Conservation (phyloP, 2,797 vertebrate genomes). For the Nyctibius grandis region DNA sequence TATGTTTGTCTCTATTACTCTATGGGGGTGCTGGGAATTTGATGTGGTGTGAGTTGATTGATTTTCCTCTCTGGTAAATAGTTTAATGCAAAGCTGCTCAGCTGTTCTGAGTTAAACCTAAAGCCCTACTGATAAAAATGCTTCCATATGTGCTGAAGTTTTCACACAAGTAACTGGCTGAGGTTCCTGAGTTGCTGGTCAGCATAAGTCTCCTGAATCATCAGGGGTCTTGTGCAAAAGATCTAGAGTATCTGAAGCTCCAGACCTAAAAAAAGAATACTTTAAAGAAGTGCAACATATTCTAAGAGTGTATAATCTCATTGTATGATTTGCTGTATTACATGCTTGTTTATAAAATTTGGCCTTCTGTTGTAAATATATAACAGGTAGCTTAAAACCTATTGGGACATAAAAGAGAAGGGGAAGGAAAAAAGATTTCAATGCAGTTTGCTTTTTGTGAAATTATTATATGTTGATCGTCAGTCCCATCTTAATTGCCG, state of each 20-base stretch:
- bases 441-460: neutral
- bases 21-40: neutral
- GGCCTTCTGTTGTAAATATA: neutral
- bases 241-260: neutral
- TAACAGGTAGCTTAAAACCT: neutral
- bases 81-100: neutral
- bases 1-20: neutral
- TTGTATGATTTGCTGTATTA: neutral
- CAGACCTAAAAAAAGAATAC: neutral
- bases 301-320: neutral
- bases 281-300: neutral
- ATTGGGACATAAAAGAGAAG: neutral
- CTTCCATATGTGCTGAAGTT: neutral
- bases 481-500: neutral
- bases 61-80: neutral
- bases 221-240: neutral
- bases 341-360: neutral
- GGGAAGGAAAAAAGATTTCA: neutral
- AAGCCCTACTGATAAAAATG: neutral
- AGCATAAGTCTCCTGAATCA: neutral
- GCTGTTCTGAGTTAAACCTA: neutral
- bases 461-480: slow-evolving; percentile 14
- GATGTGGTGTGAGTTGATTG: neutral
- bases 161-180: neutral
- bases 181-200: neutral